These are phyloP conservation scores for Callosobruchus maculatus DNA, from an alignment of 2,888 invertebrate species.

Conservation along the genomic window DNA sequence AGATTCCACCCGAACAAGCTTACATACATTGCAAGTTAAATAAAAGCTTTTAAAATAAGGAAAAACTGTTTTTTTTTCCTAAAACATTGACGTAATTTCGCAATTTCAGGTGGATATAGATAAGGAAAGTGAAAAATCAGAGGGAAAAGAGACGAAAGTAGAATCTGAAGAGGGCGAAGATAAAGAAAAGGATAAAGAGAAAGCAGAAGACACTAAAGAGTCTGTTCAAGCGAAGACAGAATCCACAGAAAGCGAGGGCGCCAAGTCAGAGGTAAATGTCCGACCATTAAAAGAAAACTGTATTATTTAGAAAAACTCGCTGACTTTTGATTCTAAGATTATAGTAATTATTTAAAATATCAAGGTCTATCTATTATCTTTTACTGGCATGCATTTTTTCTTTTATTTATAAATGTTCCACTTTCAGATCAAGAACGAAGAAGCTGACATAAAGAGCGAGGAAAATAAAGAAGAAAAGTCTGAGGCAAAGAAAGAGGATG, in stretches of 20 bases:
- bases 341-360: too few species aligned
- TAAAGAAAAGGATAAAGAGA: constrained; percentile 34
- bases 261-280: not conserved
- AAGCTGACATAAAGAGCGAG: constrained; percentile 24
- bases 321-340: too few species aligned
- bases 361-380: too few species aligned
- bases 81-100: not conserved
- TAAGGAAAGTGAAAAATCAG: constrained; percentile 15
- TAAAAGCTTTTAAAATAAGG: too few species aligned
- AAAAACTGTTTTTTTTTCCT: too few species aligned
- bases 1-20: too few species aligned
- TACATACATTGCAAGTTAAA: too few species aligned
- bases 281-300: too few species aligned
- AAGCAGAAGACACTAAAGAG: constrained; percentile 9
- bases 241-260: not conserved
- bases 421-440: constrained; percentile 4
- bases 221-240: not conserved
- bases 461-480: constrained; percentile 38
- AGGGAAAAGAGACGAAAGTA: constrained; percentile 18
- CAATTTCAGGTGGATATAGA: constrained; percentile 1
- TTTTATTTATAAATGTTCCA: not conserved
- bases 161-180: not conserved
- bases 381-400: too few species aligned
- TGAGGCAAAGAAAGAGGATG: not conserved
- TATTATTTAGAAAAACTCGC: too few species aligned